Base-by-base conservation (phyloP, 2,888 invertebrate species). In the Drosophila helvetica region DNA sequence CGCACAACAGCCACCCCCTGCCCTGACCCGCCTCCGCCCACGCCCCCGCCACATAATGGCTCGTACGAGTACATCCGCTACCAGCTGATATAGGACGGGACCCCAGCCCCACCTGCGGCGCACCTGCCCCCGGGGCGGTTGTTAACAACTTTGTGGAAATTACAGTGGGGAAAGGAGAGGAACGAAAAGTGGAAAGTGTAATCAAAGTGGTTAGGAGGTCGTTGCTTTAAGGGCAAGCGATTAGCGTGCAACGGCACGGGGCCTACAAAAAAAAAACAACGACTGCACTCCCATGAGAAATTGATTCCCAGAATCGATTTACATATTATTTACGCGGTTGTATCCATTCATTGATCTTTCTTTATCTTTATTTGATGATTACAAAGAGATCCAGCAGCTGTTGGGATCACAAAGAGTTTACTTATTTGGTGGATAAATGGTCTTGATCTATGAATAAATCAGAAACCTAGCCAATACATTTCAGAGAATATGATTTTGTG, bases 101-200 rank as follows among this genome's bases (percentile, higher is more conserved):
- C 33, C 1, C 8, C 27, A 27, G 12, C 18, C 51, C n/a, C 51
- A 52, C 38, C 38, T 15, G 38, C 15, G 38, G 42, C 22, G 18
- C 51, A 61, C 46, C 54, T 60, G 59, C 51, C 38, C 52, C 58
- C 57, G 45, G 45, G 50, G 55, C 59, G 58, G 63, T 63, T 71
- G 64, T 77, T 77, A 77, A 77, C 77, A 77, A 77, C 55, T 67
- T 75, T 64, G 47, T 63, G 55, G 63, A 56, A 71, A 60, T 71
- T 64, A 66, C 56, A 52, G 53, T 55, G 30, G 64, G 38, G 38
- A 15, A 38, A 15, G 15, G 38, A 66, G 52, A 52, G 22, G 22
- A 33, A 5, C 12, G 33, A 3, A 66, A 57, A 52, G 66, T 52
- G 74, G 66, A 60, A 77, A 75, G 56, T 61, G 77, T 33, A 74